A percentile compares a stretch with the other conserved stretches of the same genome.
These are phyloP conservation scores for Argya squamiceps DNA, from an alignment of 2,797 vertebrate species.

Conservation along the genomic window DNA sequence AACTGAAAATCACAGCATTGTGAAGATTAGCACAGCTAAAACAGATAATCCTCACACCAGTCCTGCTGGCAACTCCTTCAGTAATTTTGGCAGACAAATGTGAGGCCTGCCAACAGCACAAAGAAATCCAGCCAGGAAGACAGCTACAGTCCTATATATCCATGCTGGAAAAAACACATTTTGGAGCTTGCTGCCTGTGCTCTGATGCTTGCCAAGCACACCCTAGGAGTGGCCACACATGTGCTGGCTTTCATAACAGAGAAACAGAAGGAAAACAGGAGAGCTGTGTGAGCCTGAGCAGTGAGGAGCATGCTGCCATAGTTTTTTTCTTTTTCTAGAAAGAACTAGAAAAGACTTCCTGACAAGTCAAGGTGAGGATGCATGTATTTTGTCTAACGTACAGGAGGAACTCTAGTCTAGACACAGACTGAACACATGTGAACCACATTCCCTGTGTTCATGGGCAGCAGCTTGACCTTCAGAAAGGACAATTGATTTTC, in stretches of 20 bases:
- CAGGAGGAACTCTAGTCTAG: not conserved
- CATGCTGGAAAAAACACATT: constrained; percentile 3
- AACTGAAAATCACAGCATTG: constrained; percentile 2
- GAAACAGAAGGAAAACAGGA: not conserved
- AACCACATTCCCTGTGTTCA: not conserved
- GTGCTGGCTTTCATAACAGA: constrained; percentile 5
- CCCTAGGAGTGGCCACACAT: constrained; percentile 39
- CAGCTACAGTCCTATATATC: not conserved
- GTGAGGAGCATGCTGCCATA: not conserved
- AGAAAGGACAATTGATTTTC: not conserved
- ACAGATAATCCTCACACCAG: constrained; percentile 47
- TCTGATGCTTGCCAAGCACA: constrained; percentile 39
- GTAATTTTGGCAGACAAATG: not conserved
- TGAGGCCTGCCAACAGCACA: not conserved
- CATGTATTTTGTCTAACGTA: not conserved
- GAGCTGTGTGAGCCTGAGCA: not conserved
- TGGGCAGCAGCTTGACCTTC: not conserved
- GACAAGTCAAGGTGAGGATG: not conserved
- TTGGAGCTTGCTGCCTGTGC: not conserved
- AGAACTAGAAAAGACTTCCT: not conserved
- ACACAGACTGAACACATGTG: not conserved
- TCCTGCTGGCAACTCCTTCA: constrained; percentile 13
- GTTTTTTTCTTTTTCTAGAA: not conserved
- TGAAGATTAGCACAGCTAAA: constrained; percentile 48
- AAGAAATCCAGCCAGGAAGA: constrained; percentile 36